Evolutionary conservation across 2,797 vertebrate species (phyloP).

Genomic region (Helicolenus hilgendorfi): DNA sequence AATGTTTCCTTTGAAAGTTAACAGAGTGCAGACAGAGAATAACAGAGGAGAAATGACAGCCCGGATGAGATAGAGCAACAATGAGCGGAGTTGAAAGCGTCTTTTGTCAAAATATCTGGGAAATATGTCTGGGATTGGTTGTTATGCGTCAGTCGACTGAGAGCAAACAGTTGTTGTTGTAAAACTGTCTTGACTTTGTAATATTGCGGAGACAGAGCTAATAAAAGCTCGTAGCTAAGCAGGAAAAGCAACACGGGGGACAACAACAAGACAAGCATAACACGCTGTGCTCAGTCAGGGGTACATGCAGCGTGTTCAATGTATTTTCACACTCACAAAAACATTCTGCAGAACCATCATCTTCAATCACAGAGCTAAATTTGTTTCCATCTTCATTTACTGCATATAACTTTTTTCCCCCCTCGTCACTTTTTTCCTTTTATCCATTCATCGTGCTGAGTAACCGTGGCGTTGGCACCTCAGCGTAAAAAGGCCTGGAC

Average conservation of each 20-base stretch:
- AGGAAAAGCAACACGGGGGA: slow-evolving; percentile 9
- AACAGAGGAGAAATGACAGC: neutral
- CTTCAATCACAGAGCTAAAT: neutral
- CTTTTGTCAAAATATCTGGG: slow-evolving; percentile 3
- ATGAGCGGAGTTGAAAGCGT: neutral
- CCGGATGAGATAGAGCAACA: neutral
- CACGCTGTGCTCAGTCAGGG: neutral
- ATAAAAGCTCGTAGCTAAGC: slow-evolving; percentile 28
- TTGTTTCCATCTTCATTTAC: neutral
- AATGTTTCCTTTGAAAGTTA: neutral
- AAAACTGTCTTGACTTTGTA: slow-evolving; percentile 53
- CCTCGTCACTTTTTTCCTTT: neutral
- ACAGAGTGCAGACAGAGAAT: neutral
- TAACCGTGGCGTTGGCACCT: neutral
- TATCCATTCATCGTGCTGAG: neutral
- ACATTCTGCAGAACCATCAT: neutral
- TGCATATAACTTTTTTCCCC: neutral
- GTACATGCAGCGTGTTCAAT: neutral
- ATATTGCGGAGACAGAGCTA: slow-evolving; percentile 35
- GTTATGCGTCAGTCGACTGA: slow-evolving; percentile 15
- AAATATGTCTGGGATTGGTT: slow-evolving; percentile 32
- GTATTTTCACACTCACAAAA: neutral
- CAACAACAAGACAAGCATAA: slow-evolving; percentile 3
- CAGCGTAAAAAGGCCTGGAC: neutral
- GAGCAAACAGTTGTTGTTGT: slow-evolving; percentile 54